phyloP scores from a whole-genome alignment of 2,113 vertebrate species.

The Paratilapia polleni region DNA sequence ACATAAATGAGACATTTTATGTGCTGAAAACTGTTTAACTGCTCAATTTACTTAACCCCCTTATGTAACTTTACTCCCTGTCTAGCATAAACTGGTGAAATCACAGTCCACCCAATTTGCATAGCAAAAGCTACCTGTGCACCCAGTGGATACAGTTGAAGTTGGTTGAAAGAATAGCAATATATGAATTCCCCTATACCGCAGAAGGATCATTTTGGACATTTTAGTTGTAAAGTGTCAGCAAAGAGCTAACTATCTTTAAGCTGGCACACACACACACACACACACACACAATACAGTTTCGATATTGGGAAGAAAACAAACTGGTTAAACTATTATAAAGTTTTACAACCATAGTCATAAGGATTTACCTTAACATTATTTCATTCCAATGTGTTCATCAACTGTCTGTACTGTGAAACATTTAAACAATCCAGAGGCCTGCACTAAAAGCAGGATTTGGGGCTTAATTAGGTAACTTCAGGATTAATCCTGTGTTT shows the following conservation, averaged over 20 bases:
- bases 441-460: no score
- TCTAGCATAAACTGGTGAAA: background rate
- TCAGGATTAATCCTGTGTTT: no score
- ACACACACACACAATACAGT: background rate
- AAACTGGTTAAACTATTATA: background rate
- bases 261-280: background rate
- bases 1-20: background rate
- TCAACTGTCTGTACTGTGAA: background rate
- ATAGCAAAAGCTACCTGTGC: background rate
- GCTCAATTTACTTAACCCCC: background rate
- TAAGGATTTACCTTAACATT: background rate
- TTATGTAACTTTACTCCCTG: background rate
- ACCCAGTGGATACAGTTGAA: background rate
- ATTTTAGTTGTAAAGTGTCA: background rate
- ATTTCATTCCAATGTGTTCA: background rate
- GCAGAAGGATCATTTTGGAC: background rate
- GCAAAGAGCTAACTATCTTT: background rate
- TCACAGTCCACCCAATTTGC: background rate
- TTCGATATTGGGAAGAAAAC: background rate
- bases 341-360: background rate
- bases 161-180: background rate
- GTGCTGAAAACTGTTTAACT: background rate
- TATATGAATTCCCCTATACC: background rate
- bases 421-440: background rate
- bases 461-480: no score